Evolutionary conservation across 1,140 invertebrate genomes (phyloP).

Genomic region (Archivesica marissinica): DNA sequence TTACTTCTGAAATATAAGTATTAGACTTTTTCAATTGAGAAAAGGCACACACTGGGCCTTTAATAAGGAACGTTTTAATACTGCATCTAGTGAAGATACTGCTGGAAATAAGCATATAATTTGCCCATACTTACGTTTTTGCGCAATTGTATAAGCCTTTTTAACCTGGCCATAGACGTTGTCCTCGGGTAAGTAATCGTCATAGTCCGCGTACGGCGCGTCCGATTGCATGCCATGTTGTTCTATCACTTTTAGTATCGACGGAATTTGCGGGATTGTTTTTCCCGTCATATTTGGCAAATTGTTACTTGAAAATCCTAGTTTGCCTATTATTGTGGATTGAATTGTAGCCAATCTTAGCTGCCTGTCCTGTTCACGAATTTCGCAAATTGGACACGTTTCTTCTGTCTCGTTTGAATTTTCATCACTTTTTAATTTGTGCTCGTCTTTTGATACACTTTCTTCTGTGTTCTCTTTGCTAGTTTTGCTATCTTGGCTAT

Average conservation of each 20-base stretch:
- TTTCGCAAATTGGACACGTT: slow-evolving; percentile 24
- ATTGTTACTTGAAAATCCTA: slow-evolving; percentile 43
- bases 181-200: slow-evolving; percentile 57
- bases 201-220: not conserved
- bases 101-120: too few relatives aligned
- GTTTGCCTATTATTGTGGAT: slow-evolving; percentile 40
- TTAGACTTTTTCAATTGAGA: too few relatives aligned
- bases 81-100: too few relatives aligned
- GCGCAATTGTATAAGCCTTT: slow-evolving; percentile 38
- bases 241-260: slow-evolving; percentile 28
- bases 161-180: slow-evolving; percentile 54
- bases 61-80: too few relatives aligned
- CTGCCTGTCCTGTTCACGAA: slow-evolving; percentile 16
- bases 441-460: not conserved
- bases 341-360: slow-evolving; percentile 36
- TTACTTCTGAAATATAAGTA: too few relatives aligned
- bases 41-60: too few relatives aligned
- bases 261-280: slow-evolving; percentile 54
- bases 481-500: not conserved
- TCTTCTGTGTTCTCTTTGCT: not conserved
- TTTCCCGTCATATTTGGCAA: slow-evolving; percentile 62
- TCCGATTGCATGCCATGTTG: slow-evolving; percentile 55
- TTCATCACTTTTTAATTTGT: not conserved
- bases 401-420: not conserved
- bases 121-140: slow-evolving; percentile 54